Percentiles rank a stretch among this genome's conserved stretches.
Evolutionary conservation across 2,797 vertebrate genomes (phyloP).

Genomic region (Paguma larvata): DNA sequence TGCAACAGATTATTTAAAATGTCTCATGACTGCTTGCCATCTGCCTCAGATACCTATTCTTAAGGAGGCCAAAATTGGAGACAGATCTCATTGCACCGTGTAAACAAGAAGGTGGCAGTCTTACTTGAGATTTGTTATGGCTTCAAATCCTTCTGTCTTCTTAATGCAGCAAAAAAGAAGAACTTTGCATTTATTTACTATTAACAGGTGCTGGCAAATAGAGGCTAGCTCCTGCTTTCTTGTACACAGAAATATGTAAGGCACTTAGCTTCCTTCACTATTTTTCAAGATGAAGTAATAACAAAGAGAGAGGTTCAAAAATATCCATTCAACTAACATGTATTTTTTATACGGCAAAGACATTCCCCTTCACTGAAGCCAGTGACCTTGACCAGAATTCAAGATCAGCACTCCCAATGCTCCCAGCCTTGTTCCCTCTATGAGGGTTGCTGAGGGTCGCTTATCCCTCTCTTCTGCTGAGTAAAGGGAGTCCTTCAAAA

Average conservation of each 20-base stretch:
- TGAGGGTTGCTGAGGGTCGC: not conserved
- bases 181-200: not conserved
- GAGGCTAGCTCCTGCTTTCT: not conserved
- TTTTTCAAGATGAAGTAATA: not conserved
- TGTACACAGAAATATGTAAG: not conserved
- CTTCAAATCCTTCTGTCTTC: not conserved
- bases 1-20: not conserved
- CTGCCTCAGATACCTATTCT: not conserved
- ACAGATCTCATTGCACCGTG: not conserved
- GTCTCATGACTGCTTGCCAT: not conserved
- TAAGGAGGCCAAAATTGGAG: not conserved
- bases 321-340: not conserved
- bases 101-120: not conserved
- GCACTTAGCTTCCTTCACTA: not conserved
- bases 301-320: not conserved
- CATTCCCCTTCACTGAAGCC: not conserved
- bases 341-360: not conserved
- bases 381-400: not conserved
- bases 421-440: not conserved
- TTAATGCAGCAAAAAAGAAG: not conserved
- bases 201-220: not conserved
- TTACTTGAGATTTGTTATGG: not conserved
- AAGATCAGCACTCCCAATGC: not conserved
- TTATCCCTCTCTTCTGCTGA: not conserved
- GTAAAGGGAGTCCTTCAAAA: not conserved